Evolutionary conservation across 2,797 vertebrate species (phyloP).

Genomic region (Argentina silus): DNA sequence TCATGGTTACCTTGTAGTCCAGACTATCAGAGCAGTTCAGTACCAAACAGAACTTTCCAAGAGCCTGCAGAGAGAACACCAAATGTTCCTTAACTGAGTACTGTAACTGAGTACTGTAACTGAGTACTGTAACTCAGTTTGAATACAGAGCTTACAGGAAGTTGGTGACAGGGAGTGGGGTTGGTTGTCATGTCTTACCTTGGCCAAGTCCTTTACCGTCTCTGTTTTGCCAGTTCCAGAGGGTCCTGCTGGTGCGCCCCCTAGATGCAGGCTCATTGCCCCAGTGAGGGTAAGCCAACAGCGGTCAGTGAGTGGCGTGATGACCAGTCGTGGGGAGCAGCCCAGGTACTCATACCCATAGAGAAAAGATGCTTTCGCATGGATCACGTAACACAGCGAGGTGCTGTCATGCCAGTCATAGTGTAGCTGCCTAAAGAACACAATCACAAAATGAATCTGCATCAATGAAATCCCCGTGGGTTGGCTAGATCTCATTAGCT

Average conservation of each 20-base stretch:
- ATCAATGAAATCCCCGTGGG: background rate
- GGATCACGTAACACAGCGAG: slow-evolving; percentile 63
- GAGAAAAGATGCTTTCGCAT: slow-evolving; percentile 64
- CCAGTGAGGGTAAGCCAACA: slow-evolving; percentile 70
- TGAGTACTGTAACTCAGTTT: background rate
- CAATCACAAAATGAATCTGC: background rate
- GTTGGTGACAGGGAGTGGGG: background rate
- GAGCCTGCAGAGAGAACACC: slow-evolving; percentile 55
- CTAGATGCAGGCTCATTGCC: slow-evolving; percentile 66
- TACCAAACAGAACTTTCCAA: slow-evolving; percentile 74
- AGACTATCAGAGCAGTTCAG: slow-evolving; percentile 73
- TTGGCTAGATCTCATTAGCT: background rate
- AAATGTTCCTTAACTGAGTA: background rate
- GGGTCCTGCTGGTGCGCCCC: slow-evolving; percentile 67
- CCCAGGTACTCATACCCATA: slow-evolving; percentile 77
- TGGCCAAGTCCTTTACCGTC: slow-evolving; percentile 71
- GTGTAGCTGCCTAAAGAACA: slow-evolving; percentile 69
- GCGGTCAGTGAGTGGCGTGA: slow-evolving; percentile 71
- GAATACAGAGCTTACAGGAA: background rate
- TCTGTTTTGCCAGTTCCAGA: slow-evolving; percentile 70
- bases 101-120: no score
- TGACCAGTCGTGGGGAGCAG: slow-evolving; percentile 64
- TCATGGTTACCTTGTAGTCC: slow-evolving; percentile 72
- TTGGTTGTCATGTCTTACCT: slow-evolving; percentile 44
- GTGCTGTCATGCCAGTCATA: slow-evolving; percentile 71